phyloP scores from a whole-genome alignment of 2,797 vertebrate genomes.

The Phataginus tricuspis region DNA sequence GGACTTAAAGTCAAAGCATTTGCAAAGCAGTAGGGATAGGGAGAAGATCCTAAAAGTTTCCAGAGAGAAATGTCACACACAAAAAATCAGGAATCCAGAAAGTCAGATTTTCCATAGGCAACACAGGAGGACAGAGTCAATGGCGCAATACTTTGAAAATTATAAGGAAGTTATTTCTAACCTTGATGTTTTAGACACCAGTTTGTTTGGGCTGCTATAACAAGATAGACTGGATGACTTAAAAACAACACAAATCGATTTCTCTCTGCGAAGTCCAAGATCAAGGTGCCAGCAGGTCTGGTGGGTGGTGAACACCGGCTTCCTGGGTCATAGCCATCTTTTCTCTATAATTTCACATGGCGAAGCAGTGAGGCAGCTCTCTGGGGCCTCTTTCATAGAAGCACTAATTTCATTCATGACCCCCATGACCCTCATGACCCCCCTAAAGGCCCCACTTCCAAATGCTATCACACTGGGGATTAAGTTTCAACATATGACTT shows the following conservation, averaged over 20 bases:
- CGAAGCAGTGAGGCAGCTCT: not conserved
- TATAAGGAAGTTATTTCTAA: not conserved
- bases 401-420: not conserved
- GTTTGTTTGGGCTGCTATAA: not conserved
- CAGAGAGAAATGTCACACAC: not conserved
- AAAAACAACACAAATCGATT: not conserved
- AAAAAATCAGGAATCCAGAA: not conserved
- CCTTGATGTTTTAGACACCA: not conserved
- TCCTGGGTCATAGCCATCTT: not conserved
- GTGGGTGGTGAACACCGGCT: not conserved
- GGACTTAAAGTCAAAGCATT: conserved; percentile 22
- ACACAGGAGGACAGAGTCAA: not conserved
- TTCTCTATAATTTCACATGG: not conserved
- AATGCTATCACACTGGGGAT: not conserved
- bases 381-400: not conserved
- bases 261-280: not conserved
- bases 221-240: not conserved
- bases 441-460: not conserved
- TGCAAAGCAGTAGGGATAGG: not conserved
- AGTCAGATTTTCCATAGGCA: not conserved
- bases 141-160: not conserved
- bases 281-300: not conserved
- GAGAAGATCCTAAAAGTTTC: not conserved
- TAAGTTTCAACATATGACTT: not conserved
- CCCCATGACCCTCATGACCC: not conserved